phyloP scores from a whole-genome alignment of 2,888 invertebrate genomes.

The Nephrotoma guestfalica region DNA sequence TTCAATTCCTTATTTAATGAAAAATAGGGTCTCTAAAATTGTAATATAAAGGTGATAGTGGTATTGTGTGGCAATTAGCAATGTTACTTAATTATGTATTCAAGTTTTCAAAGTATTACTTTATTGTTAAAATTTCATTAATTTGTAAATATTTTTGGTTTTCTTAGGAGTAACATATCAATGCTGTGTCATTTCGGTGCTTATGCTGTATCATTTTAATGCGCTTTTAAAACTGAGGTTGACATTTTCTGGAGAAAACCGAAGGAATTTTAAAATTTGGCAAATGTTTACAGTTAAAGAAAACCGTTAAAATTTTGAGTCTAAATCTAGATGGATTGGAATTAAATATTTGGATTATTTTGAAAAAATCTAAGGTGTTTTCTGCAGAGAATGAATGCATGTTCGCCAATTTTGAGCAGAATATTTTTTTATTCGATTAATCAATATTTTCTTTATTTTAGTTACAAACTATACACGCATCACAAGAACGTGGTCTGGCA shows the following conservation, averaged over 20 bases:
- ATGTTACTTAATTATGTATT: too few species aligned
- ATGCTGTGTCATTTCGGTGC: background rate
- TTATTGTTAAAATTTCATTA: background rate
- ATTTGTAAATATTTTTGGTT: background rate
- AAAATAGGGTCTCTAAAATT: too few species aligned
- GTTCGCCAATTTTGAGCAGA: background rate
- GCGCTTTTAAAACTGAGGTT: background rate
- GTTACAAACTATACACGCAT: slow-evolving; percentile 59
- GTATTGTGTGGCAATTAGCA: too few species aligned
- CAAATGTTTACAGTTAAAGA: background rate
- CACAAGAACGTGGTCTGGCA: slow-evolving; percentile 53
- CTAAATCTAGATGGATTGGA: background rate
- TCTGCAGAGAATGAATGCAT: background rate
- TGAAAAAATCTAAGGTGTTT: background rate
- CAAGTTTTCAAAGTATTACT: too few species aligned
- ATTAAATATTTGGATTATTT: background rate
- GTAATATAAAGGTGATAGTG: too few species aligned
- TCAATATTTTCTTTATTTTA: slow-evolving; percentile 28
- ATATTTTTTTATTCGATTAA: background rate
- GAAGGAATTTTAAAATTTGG: background rate
- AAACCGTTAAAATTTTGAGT: background rate
- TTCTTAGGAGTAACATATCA: background rate
- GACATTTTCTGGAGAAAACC: background rate
- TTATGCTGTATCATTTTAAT: background rate
- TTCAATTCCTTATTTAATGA: too few species aligned